A percentile compares a stretch with the other conserved stretches of the same genome.
These are phyloP conservation scores for Melanotaenia pygmaea DNA, from an alignment of 2,797 vertebrate genomes.

Conservation along the genomic window DNA sequence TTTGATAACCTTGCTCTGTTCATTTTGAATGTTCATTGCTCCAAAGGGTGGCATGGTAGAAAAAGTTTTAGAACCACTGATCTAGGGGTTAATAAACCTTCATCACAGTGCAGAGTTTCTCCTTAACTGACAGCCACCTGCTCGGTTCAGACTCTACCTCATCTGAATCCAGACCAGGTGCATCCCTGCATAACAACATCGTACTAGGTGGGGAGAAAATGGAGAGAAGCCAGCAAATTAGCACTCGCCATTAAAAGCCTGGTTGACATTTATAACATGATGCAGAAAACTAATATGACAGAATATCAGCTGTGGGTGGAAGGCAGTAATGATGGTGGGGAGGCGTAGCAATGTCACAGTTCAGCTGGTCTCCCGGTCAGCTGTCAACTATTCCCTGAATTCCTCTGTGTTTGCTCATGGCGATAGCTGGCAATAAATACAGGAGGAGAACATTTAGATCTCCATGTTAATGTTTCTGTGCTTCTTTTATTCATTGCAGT, in stretches of 20 bases:
- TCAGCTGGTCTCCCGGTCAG: constrained; percentile 30
- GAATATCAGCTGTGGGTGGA: constrained; percentile 28
- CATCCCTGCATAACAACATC: constrained; percentile 11
- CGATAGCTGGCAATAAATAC: constrained; percentile 18
- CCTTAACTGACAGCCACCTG: constrained; percentile 4
- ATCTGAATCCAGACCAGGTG: constrained; percentile 15
- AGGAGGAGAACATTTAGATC: not conserved
- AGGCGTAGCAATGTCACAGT: constrained; percentile 19
- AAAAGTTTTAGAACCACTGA: too few species aligned
- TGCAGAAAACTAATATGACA: constrained; percentile 39
- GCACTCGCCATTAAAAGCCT: constrained; percentile 35
- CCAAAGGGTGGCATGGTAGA: too few species aligned
- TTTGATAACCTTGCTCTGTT: too few species aligned
- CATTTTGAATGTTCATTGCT: too few species aligned
- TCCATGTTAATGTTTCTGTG: not conserved
- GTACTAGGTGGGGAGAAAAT: not conserved
- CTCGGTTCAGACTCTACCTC: constrained; percentile 6
- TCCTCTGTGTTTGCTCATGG: constrained; percentile 2
- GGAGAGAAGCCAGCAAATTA: constrained; percentile 34
- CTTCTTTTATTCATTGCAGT: not conserved
- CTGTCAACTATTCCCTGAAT: constrained; percentile 19
- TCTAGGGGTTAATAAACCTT: not conserved
- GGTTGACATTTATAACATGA: constrained; percentile 41
- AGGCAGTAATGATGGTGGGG: constrained; percentile 28
- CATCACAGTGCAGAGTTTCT: not conserved